These are phyloP conservation scores for Tenthredo scrophulariae DNA, from an alignment of 2,888 invertebrate species.

Conservation along the genomic window DNA sequence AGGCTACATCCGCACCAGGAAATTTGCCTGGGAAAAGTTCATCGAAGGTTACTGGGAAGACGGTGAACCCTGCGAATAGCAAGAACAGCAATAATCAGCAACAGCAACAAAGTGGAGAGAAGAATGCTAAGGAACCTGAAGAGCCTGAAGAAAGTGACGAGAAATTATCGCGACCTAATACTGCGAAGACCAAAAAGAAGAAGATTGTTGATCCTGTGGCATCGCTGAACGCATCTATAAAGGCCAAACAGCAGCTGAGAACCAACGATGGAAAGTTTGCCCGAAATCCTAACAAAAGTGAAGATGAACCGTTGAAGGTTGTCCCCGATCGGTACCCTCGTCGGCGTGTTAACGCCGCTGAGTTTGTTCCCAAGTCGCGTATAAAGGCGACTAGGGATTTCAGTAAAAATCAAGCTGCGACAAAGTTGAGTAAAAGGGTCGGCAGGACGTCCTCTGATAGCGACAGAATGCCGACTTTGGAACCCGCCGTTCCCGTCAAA, in stretches of 20 bases:
- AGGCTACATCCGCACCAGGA: neutral
- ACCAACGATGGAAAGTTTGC: constrained; percentile 74
- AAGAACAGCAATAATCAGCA: neutral
- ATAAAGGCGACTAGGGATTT: constrained; percentile 34
- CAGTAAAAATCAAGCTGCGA: neutral
- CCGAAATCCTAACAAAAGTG: constrained; percentile 62
- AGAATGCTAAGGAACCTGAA: neutral
- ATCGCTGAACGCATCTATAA: constrained; percentile 70
- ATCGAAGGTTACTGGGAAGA: neutral
- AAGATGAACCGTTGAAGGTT: neutral
- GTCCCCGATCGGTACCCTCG: constrained; percentile 9
- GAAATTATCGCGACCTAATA: neutral
- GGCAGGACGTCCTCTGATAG: constrained; percentile 72
- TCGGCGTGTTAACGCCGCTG: neutral
- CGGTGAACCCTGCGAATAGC: neutral
- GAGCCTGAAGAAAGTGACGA: constrained; percentile 4
- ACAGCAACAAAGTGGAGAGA: neutral
- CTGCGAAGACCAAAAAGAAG: constrained; percentile 55
- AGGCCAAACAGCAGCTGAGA: constrained; percentile 70
- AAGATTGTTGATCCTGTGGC: constrained; percentile 64
- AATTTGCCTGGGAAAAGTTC: neutral
- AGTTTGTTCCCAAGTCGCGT: constrained; percentile 30
- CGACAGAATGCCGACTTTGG: constrained; percentile 82
- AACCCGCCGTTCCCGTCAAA: constrained; percentile 60
- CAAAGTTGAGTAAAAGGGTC: constrained; percentile 56